Evolutionary conservation across 2,113 vertebrate species (phyloP).

Genomic region (Trichomycterus rosablanca): DNA sequence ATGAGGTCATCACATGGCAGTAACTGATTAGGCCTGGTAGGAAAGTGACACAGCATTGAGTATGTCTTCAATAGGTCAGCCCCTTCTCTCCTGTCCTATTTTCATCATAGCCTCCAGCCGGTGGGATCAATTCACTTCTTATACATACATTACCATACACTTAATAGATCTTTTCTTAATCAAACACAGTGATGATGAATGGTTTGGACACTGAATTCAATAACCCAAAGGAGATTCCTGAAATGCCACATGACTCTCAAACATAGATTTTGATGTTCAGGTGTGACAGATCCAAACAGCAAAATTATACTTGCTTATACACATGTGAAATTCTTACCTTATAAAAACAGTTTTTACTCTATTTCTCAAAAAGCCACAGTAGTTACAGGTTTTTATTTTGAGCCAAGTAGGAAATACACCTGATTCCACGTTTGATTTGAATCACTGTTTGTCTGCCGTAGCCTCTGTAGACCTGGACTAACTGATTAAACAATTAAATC

Average conservation of each 20-base stretch:
- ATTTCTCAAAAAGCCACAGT: too few species aligned
- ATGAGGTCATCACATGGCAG: conserved; percentile 52
- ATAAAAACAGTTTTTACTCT: too few species aligned
- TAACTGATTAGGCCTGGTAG: conserved; percentile 70
- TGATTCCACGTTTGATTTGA: too few species aligned
- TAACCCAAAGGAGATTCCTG: conserved; percentile 67
- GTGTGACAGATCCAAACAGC: too few species aligned
- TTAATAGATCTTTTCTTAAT: conserved; percentile 66
- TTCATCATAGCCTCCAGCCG: conserved; percentile 57
- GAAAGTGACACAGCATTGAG: conserved; percentile 73
- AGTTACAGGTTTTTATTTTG: too few species aligned
- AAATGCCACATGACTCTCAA: conserved; percentile 11
- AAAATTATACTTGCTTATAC: too few species aligned
- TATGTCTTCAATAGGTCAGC: conserved; percentile 67
- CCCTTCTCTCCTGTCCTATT: conserved; percentile 66
- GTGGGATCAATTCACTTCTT: conserved; percentile 65
- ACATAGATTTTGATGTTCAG: conserved; percentile 13
- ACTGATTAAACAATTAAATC: too few species aligned
- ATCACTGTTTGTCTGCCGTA: too few species aligned
- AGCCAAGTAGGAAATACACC: too few species aligned
- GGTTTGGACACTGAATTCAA: conserved; percentile 45
- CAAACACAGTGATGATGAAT: conserved; percentile 52
- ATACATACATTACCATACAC: conserved; percentile 71
- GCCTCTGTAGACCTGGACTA: too few species aligned
- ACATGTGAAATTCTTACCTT: too few species aligned